Evolutionary conservation across 1,140 invertebrate genomes (phyloP), one percentile per base, ranked within the genome.

Genomic region (Ditylenchus dipsaci): DNA sequence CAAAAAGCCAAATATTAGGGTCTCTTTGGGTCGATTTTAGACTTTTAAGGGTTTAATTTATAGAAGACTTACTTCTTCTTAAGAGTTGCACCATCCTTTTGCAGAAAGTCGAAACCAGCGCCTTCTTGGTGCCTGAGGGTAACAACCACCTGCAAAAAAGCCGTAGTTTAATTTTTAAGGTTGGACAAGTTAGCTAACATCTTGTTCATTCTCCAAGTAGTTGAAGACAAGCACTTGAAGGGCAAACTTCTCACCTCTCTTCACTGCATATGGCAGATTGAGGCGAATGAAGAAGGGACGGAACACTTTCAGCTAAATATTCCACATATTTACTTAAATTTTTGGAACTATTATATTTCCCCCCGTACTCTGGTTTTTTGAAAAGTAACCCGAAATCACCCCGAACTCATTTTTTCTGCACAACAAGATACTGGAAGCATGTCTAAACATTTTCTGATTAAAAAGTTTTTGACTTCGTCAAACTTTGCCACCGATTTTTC

Each of bases 211-310:
- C 13, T 88, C 87, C 79, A 91, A 85, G 77, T 95, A 93, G 84
- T 96, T 98, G 84, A 92, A 92, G 5, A 98, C 88, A 23, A 94
- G 89, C 21, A 92, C 90, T 64, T 95, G 90, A 65, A 96, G 87
- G 0, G 90, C 90, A 49, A 97, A 86, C 23, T 91, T 89, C 86
- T 98, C 95, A 67, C 92, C 93, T 62, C 89, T 87, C 69, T 92
- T 90, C 1, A 98, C 88, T 0, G 90, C 89, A 77, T 93, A 92
- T 0, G 95, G 95, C 9, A 97, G 85, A 78, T 91, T 89, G 17
- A 93, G 82, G 1, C 88, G 88, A 30, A 94, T 86, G 78, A 93
- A 93, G 84, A 95, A 95, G 5, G 90, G 89, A 77, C 91, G 89
- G 80, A 92, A 91, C 0, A 93, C 90, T 79, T 87, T 88, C 29